These are phyloP conservation scores for Uria lomvia DNA, from an alignment of 2,113 vertebrate species.

Conservation along the genomic window DNA sequence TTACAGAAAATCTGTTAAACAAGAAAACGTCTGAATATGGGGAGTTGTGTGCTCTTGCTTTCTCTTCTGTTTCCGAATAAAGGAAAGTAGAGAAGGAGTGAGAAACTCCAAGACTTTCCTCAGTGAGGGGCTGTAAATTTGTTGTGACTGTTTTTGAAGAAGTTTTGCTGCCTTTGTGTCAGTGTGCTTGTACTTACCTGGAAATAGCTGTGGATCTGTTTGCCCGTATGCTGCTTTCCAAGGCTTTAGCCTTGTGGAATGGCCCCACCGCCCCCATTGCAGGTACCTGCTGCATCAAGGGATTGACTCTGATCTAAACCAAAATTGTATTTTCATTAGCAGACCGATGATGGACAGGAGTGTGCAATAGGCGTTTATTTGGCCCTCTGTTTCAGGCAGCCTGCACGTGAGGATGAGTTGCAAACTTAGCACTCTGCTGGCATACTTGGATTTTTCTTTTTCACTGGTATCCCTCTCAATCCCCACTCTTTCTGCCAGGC, in stretches of 20 bases:
- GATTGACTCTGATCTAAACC: not conserved
- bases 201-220: not conserved
- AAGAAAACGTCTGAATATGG: not conserved
- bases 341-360: not conserved
- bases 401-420: accelerated
- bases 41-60: not conserved
- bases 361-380: not conserved
- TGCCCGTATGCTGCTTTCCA: not conserved
- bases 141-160: not conserved
- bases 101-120: not conserved
- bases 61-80: not conserved
- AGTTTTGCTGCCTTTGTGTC: not conserved
- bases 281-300: not conserved
- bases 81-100: not conserved
- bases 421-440: not conserved
- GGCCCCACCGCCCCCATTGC: not conserved
- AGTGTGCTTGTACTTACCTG: not conserved
- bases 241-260: not conserved
- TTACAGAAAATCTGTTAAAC: not conserved
- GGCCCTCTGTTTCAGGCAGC: not conserved
- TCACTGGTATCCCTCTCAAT: not conserved
- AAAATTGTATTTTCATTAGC: not conserved
- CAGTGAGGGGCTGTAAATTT: not conserved
- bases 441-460: not conserved
- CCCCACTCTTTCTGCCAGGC: not conserved